Conservation (phyloP, 23 tunicate species). For the Phallusia fumigata region DNA sequence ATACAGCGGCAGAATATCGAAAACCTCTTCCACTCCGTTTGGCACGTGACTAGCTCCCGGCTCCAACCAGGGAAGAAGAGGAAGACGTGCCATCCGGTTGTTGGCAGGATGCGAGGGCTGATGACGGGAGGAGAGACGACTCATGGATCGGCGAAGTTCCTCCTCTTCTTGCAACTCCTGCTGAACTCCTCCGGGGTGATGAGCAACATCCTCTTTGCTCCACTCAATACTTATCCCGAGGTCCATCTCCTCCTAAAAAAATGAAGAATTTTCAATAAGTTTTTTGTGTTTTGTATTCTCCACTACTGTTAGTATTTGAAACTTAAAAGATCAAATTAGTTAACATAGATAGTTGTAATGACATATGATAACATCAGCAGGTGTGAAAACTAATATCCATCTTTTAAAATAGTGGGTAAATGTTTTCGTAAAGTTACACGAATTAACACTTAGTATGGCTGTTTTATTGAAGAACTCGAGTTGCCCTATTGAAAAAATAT, state of each 20-base stretch:
- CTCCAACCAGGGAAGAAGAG: conserved; percentile 85
- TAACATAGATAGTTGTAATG: too few relatives aligned
- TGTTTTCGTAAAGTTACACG: too few relatives aligned
- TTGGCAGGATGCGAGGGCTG: conserved; percentile 84
- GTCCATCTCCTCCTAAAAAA: conserved; percentile 36
- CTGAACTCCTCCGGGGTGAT: conserved; percentile 22
- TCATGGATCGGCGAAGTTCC: conserved; percentile 38
- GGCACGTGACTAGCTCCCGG: conserved; percentile 87
- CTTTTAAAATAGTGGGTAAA: too few relatives aligned
- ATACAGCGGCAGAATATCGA: conserved; percentile 88
- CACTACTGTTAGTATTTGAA: too few relatives aligned
- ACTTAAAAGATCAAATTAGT: too few relatives aligned
- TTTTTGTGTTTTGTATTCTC: too few relatives aligned
- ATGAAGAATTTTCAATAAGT: background rate
- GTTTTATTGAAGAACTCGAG: too few relatives aligned
- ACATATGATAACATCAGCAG: too few relatives aligned
- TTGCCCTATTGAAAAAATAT: too few relatives aligned
- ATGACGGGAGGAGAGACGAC: conserved; percentile 74
- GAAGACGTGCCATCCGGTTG: conserved; percentile 53
- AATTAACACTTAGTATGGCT: too few relatives aligned
- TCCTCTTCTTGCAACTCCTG: conserved; percentile 38
- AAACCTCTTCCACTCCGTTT: conserved; percentile 96
- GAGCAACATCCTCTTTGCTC: conserved; percentile 41
- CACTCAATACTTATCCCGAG: conserved; percentile 51
- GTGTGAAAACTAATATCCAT: too few relatives aligned